Evolutionary conservation across 1,140 invertebrate genomes (phyloP), one percentile per base, ranked within the genome.

Genomic region (Pogonognathellus flavescens): DNA sequence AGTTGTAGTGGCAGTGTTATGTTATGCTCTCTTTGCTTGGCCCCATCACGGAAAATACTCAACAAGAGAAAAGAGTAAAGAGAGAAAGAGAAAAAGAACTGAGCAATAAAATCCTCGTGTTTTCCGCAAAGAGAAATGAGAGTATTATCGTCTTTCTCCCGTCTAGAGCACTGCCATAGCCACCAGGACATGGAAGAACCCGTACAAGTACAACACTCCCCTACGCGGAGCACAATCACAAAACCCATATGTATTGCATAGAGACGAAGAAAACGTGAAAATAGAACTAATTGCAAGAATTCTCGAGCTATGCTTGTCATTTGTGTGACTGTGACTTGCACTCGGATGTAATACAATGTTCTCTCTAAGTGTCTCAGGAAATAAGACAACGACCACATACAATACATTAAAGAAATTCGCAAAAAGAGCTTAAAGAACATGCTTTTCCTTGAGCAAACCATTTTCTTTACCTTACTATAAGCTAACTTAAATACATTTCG

Each of bases 81-180:
- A 57, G 2, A n/a, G 53, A 57, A 10, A 76, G 31, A 76, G 62
- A 66, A 66, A 66, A 66, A 66, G 62, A 66, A 25, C 70, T n/a
- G 31, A 76, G 70, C 70, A 76, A 76, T 76, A 76, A 76, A 76
- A 76, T 49, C 70, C 70, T 76, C 70, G 70, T 76, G 70, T 76
- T 76, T 76, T 76, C 70, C n/a, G 70, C 70, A 76, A 76, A 76
- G 70, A 76, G 70, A 76, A 76, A 76, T 76, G 70, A 76, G 70
- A 76, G 70, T 49, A 76, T 76, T 76, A 76, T 76, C 31, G 70
- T 76, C 70, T 76, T 76, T n/a, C 31, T 50, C 16, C 70, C 41
- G n/a, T 49, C 70, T 76, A 14, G 11, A 13, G 11, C 53, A 13
- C 53, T 57, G 2, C 9, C 10, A 14, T 57, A 13, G 16, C 70